phyloP scores from a whole-genome alignment of 2,797 vertebrate genomes.

The Schizopygopsis malacanthus region DNA sequence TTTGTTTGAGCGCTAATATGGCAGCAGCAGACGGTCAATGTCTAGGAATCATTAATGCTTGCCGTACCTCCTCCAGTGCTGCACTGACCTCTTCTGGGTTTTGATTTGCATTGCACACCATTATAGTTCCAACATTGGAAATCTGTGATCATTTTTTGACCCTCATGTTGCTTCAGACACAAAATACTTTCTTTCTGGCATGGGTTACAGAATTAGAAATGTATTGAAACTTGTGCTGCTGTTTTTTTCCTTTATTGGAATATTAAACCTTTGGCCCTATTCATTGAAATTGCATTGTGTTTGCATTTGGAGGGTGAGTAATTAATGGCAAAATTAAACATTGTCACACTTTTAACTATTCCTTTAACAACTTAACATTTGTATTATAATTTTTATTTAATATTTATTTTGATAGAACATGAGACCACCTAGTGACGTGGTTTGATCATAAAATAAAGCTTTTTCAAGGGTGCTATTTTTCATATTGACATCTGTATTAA shows the following conservation, averaged over 20 bases:
- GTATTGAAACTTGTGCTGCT: background rate
- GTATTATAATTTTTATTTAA: background rate
- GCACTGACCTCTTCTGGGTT: constrained; percentile 44
- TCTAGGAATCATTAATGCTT: constrained; percentile 38
- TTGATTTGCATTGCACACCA: background rate
- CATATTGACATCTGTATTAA: background rate
- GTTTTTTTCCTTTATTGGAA: background rate
- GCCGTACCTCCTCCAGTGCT: constrained; percentile 7
- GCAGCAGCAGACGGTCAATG: constrained; percentile 42
- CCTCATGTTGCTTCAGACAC: background rate
- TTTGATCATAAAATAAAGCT: background rate
- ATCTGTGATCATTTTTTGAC: background rate
- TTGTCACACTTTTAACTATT: background rate
- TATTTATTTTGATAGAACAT: background rate
- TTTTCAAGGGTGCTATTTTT: background rate
- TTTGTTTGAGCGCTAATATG: constrained; percentile 41
- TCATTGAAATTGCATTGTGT: background rate
- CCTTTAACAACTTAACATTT: background rate
- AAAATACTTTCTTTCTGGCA: background rate
- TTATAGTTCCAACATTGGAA: background rate
- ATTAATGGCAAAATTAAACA: background rate
- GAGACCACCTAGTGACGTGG: background rate
- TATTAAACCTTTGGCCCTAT: background rate
- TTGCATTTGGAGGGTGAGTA: background rate
- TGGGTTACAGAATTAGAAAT: background rate